Evolutionary conservation across 35 echinoderm and acorn worm species (phyloP).

Genomic region (Strongylocentrotus purpuratus): DNA sequence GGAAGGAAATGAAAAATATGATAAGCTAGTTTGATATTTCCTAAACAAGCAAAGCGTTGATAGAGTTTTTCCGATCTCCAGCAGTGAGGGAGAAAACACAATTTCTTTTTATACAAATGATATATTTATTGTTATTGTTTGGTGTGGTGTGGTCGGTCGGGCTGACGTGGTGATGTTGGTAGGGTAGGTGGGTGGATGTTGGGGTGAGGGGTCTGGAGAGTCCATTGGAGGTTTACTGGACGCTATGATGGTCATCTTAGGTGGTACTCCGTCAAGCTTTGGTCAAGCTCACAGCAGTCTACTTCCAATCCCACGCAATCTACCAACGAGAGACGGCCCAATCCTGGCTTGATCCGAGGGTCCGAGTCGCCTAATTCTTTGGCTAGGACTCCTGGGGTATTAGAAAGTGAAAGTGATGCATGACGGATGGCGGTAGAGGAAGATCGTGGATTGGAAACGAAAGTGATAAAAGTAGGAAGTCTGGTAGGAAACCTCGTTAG

Average conservation of each 20-base stretch:
- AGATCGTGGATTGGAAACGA: background rate
- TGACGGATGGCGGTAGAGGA: background rate
- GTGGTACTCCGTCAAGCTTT: background rate
- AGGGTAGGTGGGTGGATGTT: background rate
- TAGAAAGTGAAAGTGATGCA: background rate
- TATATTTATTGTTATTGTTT: background rate
- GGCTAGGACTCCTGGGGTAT: background rate
- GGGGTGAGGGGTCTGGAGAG: background rate
- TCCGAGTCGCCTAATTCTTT: background rate
- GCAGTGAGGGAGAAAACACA: background rate
- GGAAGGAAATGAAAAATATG: background rate
- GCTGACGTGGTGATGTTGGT: background rate
- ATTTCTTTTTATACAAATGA: background rate
- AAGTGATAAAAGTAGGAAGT: background rate
- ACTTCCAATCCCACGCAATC: background rate
- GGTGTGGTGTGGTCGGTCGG: background rate
- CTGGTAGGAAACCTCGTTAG: background rate
- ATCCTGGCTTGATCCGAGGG: background rate
- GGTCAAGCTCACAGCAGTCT: background rate
- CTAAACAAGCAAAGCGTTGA: background rate
- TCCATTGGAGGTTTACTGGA: background rate
- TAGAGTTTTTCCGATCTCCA: background rate
- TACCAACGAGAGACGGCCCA: background rate
- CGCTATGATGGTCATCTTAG: background rate
- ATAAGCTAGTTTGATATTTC: background rate